Conservation (phyloP, 2,113 vertebrate species). For the Brachypteracias leptosomus region DNA sequence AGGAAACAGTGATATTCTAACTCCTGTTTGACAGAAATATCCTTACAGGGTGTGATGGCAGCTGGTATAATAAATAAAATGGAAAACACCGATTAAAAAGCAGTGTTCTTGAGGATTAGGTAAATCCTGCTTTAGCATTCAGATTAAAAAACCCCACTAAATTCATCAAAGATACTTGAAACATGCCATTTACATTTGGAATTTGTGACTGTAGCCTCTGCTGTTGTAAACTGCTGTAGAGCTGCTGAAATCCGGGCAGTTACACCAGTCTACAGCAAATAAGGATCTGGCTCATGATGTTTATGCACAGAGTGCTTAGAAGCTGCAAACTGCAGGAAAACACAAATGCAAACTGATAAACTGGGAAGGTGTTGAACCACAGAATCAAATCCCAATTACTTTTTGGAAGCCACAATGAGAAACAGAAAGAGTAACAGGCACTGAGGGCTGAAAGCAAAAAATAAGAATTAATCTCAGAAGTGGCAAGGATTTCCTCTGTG, state of each 20-base stretch:
- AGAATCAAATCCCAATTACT: background rate
- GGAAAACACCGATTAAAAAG: background rate
- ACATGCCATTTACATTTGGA: background rate
- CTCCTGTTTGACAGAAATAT: background rate
- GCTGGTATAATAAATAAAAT: background rate
- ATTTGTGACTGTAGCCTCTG: background rate
- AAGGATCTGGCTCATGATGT: background rate
- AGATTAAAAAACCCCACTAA: background rate
- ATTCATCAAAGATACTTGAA: background rate
- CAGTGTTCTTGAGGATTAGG: background rate
- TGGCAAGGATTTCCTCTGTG: background rate
- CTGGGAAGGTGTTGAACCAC: background rate
- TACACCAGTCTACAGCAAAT: background rate
- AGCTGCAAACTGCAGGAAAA: background rate
- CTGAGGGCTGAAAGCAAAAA: background rate
- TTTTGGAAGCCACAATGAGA: background rate
- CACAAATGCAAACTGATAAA: background rate
- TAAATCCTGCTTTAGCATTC: background rate
- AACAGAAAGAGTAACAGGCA: background rate
- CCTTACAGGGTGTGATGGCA: background rate
- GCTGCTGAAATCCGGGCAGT: background rate
- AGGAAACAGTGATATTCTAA: constrained; percentile 11
- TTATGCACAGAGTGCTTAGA: background rate
- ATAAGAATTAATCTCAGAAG: background rate
- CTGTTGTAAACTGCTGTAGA: background rate